phyloP scores from a whole-genome alignment of 2,113 vertebrate genomes.

The Apodemus speciosus region DNA sequence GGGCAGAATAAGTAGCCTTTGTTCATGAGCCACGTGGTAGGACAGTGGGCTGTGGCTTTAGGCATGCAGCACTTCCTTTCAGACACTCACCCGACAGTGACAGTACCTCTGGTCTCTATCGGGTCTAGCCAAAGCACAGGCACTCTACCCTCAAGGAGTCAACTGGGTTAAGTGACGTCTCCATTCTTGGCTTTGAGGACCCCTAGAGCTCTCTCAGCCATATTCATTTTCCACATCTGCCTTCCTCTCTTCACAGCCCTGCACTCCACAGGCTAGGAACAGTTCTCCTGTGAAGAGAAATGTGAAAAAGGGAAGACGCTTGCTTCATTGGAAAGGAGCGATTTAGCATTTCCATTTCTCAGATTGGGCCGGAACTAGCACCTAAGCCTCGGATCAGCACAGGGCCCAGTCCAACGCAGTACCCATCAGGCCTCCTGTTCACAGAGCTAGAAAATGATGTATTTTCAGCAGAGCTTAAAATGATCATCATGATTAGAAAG shows the following conservation, averaged over 20 bases:
- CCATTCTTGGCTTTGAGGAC: not conserved
- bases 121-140: not conserved
- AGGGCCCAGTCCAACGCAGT: slow-evolving; percentile 61
- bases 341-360: slow-evolving; percentile 66
- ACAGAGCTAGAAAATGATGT: slow-evolving; percentile 57
- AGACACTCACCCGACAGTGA: not conserved
- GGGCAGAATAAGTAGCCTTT: not conserved
- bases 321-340: slow-evolving; percentile 54
- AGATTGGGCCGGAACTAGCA: slow-evolving; percentile 62
- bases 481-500: slow-evolving; percentile 77
- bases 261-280: slow-evolving; percentile 57
- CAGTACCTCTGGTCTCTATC: not conserved
- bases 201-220: not conserved
- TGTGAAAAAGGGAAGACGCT: slow-evolving; percentile 49
- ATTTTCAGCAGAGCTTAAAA: slow-evolving; percentile 74
- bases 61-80: not conserved
- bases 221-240: slow-evolving; percentile 56
- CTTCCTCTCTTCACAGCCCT: slow-evolving; percentile 58
- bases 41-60: not conserved
- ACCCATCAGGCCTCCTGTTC: slow-evolving; percentile 57
- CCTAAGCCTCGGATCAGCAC: slow-evolving; percentile 49
- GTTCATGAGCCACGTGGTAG: not conserved
- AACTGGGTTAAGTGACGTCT: not conserved
- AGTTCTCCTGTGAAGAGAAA: slow-evolving; percentile 61
- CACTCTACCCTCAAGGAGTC: not conserved